Conservation (phyloP, 2,797 vertebrate species). For the Enteromius trimaculatus region DNA sequence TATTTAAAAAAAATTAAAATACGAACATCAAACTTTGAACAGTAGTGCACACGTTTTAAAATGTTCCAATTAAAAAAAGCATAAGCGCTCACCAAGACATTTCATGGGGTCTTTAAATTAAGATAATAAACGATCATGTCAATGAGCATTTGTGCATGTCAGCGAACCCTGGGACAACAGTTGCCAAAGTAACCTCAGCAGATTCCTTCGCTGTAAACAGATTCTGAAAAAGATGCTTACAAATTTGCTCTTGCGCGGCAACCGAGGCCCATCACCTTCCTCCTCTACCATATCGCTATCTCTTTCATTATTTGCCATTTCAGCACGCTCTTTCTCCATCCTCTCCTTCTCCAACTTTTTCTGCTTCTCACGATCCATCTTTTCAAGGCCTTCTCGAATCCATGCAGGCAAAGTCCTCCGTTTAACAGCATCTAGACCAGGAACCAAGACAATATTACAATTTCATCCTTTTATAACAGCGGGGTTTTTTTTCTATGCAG, state of each 20-base stretch:
- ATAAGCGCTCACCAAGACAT: background rate
- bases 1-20: background rate
- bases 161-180: conserved; percentile 26
- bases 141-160: conserved; percentile 29
- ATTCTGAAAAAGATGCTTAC: conserved; percentile 78
- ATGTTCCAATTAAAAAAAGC: background rate
- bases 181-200: conserved; percentile 36
- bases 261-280: conserved; percentile 84
- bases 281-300: conserved; percentile 80
- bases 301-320: conserved; percentile 87
- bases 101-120: background rate
- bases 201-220: conserved; percentile 30
- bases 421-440: conserved; percentile 89
- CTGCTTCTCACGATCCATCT: conserved; percentile 98
- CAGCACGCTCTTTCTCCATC: conserved; percentile 93
- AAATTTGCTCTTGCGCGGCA: conserved; percentile 98
- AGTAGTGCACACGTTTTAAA: background rate
- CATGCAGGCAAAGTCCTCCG: conserved; percentile 95
- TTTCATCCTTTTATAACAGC: background rate
- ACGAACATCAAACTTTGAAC: background rate
- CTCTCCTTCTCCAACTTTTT: conserved; percentile 95
- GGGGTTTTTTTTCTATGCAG: background rate
- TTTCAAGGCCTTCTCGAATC: conserved; percentile 98
- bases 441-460: background rate
- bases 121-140: background rate